Evolutionary conservation across 2,888 invertebrate species (phyloP).

Genomic region (Lypha dubia): DNA sequence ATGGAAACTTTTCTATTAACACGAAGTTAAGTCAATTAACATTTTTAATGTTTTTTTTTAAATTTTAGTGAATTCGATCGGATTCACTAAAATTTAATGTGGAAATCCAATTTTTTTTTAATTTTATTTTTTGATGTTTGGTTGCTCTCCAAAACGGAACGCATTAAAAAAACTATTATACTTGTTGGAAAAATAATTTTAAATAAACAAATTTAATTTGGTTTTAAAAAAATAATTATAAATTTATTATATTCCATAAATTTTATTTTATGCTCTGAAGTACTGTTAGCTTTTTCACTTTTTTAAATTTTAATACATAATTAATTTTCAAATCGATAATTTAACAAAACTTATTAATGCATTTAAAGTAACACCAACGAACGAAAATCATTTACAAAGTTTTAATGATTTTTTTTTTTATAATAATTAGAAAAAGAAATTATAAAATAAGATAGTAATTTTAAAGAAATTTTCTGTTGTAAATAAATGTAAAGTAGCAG

Average conservation of each 20-base stretch:
- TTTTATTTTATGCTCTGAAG: neutral
- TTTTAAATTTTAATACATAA: constrained; percentile 7
- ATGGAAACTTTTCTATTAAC: too few relatives aligned
- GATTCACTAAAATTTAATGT: too few relatives aligned
- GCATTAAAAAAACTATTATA: too few relatives aligned
- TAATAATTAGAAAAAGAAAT: neutral
- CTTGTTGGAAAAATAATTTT: neutral
- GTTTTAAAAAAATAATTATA: too few relatives aligned
- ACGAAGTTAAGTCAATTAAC: too few relatives aligned
- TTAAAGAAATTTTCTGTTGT: neutral
- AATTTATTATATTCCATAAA: neutral
- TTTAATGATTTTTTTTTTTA: neutral
- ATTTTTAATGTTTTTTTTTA: too few relatives aligned
- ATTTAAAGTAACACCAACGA: constrained; percentile 41
- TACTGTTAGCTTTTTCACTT: neutral
- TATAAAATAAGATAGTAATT: neutral
- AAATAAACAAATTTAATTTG: neutral
- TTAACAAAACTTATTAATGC: constrained; percentile 27
- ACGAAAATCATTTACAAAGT: constrained; percentile 16
- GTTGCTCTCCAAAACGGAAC: too few relatives aligned
- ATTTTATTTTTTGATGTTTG: too few relatives aligned
- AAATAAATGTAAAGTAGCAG: constrained; percentile 8
- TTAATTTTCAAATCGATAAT: neutral
- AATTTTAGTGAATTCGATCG: too few relatives aligned
- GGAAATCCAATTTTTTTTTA: too few relatives aligned